A percentile compares a stretch with the other conserved stretches of the same genome.
Conservation (phyloP, 2,888 invertebrate genomes). For the Agelastica alni region DNA sequence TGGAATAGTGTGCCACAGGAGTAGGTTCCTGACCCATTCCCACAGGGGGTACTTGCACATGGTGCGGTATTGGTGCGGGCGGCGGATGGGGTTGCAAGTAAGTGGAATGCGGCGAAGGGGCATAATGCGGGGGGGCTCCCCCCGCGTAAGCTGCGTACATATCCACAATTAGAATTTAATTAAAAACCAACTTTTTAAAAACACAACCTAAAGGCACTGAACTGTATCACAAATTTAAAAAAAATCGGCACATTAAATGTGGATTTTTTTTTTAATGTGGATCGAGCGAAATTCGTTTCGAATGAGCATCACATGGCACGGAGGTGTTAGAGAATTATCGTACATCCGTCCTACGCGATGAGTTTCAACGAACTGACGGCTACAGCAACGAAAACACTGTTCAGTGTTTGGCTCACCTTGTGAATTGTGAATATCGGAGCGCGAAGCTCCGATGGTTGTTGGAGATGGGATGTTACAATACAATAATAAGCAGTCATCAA, state of each 20-base stretch:
- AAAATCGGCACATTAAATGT: slow-evolving; percentile 1
- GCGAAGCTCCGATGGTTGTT: slow-evolving; percentile 12
- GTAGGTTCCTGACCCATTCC: slow-evolving; percentile 48
- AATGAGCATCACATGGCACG: slow-evolving; percentile 17
- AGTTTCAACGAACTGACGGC: slow-evolving; percentile 27
- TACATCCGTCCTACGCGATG: slow-evolving; percentile 5
- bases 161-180: slow-evolving; percentile 28
- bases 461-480: too few species aligned
- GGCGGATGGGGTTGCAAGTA: slow-evolving; percentile 55
- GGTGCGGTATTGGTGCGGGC: slow-evolving; percentile 46
- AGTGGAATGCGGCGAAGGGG: slow-evolving; percentile 57
- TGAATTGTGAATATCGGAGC: slow-evolving; percentile 6
- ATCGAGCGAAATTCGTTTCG: not conserved
- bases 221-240: slow-evolving; percentile 21
- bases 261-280: too few species aligned
- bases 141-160: slow-evolving; percentile 60
- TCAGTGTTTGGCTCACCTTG: slow-evolving; percentile 7
- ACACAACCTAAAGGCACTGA: slow-evolving; percentile 20
- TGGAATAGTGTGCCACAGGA: slow-evolving; percentile 56
- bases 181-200: slow-evolving; percentile 19
- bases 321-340: not conserved
- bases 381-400: slow-evolving; percentile 18
- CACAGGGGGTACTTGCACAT: slow-evolving; percentile 43
- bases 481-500: too few species aligned
- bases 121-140: slow-evolving; percentile 57